phyloP scores from a whole-genome alignment of 1,140 invertebrate species.

The Tribolium madens region DNA sequence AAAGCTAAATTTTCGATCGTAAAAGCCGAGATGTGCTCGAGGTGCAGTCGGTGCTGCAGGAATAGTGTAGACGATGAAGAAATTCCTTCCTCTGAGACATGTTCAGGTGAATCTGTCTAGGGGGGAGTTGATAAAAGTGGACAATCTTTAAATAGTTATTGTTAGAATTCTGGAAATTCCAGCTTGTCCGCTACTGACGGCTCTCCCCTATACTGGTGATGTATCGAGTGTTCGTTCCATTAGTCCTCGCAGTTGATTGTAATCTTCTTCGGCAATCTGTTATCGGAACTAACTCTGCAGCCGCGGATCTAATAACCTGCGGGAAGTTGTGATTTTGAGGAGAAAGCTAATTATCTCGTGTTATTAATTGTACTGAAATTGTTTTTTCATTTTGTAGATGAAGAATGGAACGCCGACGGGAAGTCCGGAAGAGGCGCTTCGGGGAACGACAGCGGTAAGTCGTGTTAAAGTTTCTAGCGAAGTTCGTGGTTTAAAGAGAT shows the following conservation, averaged over 20 bases:
- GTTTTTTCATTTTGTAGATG: slow-evolving; percentile 64
- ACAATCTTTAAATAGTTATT: too few relatives aligned
- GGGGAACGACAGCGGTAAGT: slow-evolving; percentile 65
- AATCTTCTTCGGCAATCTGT: slow-evolving; percentile 21
- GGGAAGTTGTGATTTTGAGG: not conserved
- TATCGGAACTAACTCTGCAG: too few relatives aligned
- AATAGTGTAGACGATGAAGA: slow-evolving; percentile 62
- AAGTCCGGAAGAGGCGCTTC: slow-evolving; percentile 63
- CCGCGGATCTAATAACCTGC: too few relatives aligned
- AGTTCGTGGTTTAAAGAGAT: too few relatives aligned
- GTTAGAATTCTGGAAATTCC: too few relatives aligned
- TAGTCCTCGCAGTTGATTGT: slow-evolving; percentile 11
- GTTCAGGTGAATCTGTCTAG: slow-evolving; percentile 61
- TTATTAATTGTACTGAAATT: slow-evolving; percentile 19
- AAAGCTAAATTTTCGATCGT: not conserved
- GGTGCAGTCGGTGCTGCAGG: slow-evolving; percentile 62
- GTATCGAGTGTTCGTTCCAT: slow-evolving; percentile 1
- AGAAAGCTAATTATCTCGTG: slow-evolving; percentile 7
- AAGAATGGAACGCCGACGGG: slow-evolving; percentile 67
- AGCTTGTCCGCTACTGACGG: too few relatives aligned
- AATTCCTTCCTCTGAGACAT: slow-evolving; percentile 55
- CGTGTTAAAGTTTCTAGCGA: not conserved
- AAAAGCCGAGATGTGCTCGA: slow-evolving; percentile 60
- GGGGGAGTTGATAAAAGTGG: too few relatives aligned
- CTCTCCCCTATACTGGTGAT: not conserved